These are phyloP conservation scores for Netelia fuscicornis DNA, from an alignment of 2,888 invertebrate species.

Conservation along the genomic window DNA sequence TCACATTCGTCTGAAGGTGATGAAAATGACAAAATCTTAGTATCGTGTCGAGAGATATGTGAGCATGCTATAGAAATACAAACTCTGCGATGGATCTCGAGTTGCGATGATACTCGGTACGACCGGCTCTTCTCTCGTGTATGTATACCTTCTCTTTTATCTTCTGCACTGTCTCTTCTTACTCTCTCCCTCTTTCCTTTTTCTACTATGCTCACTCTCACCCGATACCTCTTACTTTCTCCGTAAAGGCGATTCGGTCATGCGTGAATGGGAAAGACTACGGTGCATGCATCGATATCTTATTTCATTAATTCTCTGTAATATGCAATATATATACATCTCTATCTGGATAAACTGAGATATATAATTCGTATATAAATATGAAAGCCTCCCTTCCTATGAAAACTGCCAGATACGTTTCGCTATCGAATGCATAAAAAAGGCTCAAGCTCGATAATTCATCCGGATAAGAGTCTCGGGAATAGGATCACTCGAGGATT, in stretches of 20 bases:
- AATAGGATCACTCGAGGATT: conserved; percentile 24
- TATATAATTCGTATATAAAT: conserved; percentile 19
- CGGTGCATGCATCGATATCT: conserved; percentile 9
- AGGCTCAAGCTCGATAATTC: not conserved
- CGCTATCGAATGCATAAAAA: not conserved
- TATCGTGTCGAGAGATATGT: too few species aligned
- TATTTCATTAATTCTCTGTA: conserved; percentile 43
- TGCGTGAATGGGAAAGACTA: conserved; percentile 50
- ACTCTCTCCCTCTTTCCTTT: conserved; percentile 2
- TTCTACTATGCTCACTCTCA: conserved; percentile 35
- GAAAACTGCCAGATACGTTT: not conserved
- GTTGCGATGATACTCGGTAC: conserved; percentile 34
- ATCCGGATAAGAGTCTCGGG: conserved; percentile 12
- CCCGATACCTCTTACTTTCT: conserved; percentile 54
- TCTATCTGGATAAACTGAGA: not conserved
- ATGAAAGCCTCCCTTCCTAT: not conserved
- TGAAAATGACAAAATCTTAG: too few species aligned
- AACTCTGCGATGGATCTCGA: conserved; percentile 17
- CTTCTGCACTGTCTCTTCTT: conserved; percentile 4
- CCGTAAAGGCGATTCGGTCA: conserved; percentile 46
- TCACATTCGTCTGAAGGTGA: too few species aligned
- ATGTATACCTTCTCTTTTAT: conserved; percentile 39
- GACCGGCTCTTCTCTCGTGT: conserved; percentile 17
- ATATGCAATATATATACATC: not conserved
- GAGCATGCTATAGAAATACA: too few species aligned